A percentile compares a stretch with the other conserved stretches of the same genome.
phyloP scores from a whole-genome alignment of 30 jellyfish, hydroid and myxozoan species.

The Chironex yamaguchii region DNA sequence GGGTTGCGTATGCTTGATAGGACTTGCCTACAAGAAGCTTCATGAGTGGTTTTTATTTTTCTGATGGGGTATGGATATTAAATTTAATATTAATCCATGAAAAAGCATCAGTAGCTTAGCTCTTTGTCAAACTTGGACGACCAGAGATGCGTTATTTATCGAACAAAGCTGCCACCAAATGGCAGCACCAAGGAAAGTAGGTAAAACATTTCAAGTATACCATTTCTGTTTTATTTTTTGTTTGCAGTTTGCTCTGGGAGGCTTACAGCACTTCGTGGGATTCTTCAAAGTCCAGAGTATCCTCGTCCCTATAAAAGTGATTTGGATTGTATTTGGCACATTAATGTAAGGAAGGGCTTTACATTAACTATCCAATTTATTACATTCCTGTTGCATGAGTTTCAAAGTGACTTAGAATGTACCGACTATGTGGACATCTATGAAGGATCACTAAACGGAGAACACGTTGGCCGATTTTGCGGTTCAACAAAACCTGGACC shows the following conservation, averaged over 20 bases:
- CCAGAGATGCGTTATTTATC: no score
- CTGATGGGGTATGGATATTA: no score
- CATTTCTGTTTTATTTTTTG: neutral
- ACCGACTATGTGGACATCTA: conserved; percentile 80
- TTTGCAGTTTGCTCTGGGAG: conserved; percentile 84
- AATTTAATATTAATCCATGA: no score
- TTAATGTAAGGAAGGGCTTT: conserved; percentile 71
- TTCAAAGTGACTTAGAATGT: conserved; percentile 61
- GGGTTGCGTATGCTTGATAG: no score
- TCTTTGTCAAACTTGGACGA: no score
- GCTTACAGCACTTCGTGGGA: conserved; percentile 63
- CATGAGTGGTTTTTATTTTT: no score
- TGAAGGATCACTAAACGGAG: conserved; percentile 65
- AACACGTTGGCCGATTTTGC: conserved; percentile 82
- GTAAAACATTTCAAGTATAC: no score
- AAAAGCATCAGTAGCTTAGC: no score
- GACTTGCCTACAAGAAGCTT: no score
- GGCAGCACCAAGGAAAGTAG: no score
- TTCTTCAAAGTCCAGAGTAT: conserved; percentile 73
- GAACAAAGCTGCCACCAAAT: no score
- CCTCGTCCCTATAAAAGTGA: conserved; percentile 68
- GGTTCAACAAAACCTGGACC: conserved; percentile 84
- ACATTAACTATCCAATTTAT: conserved; percentile 59
- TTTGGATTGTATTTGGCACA: conserved; percentile 86
- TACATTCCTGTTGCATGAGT: conserved; percentile 58